Evolutionary conservation across 1,140 invertebrate species (phyloP).

Genomic region (Aphaenogaster ashmeadi): DNA sequence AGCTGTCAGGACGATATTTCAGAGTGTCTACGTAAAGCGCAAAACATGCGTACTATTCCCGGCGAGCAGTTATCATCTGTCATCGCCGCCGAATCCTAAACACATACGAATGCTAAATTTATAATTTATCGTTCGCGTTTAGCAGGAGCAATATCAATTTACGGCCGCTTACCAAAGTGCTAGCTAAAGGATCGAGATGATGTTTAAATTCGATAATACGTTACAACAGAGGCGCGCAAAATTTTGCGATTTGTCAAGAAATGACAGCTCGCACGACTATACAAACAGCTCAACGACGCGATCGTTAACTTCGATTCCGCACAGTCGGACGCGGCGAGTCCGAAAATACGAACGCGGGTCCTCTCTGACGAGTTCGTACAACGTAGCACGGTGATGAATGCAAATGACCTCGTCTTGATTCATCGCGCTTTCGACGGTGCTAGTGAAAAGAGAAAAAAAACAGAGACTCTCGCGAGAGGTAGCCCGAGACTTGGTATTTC

Average conservation of each 20-base stretch:
- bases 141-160: conserved; percentile 8
- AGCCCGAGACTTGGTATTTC: conserved; percentile 30
- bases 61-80: conserved; percentile 43
- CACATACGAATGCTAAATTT: conserved; percentile 14
- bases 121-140: conserved; percentile 53
- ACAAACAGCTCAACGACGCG: neutral
- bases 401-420: conserved; percentile 54
- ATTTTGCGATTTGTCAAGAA: conserved; percentile 26
- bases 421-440: conserved; percentile 31
- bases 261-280: neutral
- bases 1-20: conserved; percentile 34
- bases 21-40: conserved; percentile 7
- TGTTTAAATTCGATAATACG: conserved; percentile 22
- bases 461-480: conserved; percentile 15
- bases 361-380: conserved; percentile 10
- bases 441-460: neutral
- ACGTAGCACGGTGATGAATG: conserved; percentile 47
- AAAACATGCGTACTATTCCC: conserved; percentile 13
- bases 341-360: conserved; percentile 33
- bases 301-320: conserved; percentile 29
- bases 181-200: conserved; percentile 2
- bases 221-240: neutral
- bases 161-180: neutral
- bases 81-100: conserved; percentile 30
- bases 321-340: neutral